Base-by-base conservation (phyloP, 1,140 invertebrate genomes). In the Drosophila takahashii region DNA sequence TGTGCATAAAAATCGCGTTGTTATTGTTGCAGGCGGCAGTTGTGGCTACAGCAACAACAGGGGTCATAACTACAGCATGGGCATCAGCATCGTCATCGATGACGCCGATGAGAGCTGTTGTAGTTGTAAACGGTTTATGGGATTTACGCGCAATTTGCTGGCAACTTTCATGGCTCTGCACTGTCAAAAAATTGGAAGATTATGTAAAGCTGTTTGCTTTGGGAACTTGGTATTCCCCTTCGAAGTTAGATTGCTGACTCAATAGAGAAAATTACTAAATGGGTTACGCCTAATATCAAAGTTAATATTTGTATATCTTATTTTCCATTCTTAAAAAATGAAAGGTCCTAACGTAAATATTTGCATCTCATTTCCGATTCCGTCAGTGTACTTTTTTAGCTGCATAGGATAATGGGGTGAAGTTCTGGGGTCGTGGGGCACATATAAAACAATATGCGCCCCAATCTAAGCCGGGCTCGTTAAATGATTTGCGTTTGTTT, bases 51-150 rank as follows among this genome's bases (percentile, higher is more conserved):
- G n/a, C 42, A 64, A 58, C 29, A 44, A 60, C 54, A 36, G 32
- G 16, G 44, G 29, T 45, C 51, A 48, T 34, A 50, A 42, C 41
- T 42, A 32, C 58, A 57, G 13, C 22, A 58, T 66, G 42, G 41
- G 62, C 59, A 27, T 61, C 58, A 44, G 56, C 70, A 50, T 79
- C 81, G 73, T 81, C 83, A 80, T 83, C 78, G 83, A 83, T 76
- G 75, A 77, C 83, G 65, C 66, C 39, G 60, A 73, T 50, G 73
- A 52, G 79, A 77, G 84, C 84, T 89, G 84, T 80, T 89, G 85
- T 89, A 90, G 84, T 89, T 89, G 84, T 90, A 89, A 89, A 89
- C 84, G 84, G 84, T 89, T 89, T 89, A 89, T 89, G 84, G 77
- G 84, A 90, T 84, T 89, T 89, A 89, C 84, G 84, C 79, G 80